Base-by-base conservation (phyloP, 2,113 vertebrate species). In the Gnathonemus echidnorhynchus region DNA sequence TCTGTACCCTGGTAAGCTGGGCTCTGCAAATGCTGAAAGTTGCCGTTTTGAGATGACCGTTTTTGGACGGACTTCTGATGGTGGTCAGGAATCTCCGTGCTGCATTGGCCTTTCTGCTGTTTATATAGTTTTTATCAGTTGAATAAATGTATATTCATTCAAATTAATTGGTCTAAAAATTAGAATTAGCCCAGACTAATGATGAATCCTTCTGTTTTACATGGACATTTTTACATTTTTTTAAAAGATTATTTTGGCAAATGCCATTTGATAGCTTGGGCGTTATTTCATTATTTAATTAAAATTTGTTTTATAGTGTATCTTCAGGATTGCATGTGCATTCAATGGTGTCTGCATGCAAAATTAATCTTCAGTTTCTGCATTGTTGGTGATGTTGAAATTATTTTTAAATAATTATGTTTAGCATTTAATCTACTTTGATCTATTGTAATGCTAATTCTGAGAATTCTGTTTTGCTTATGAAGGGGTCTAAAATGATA, bases 371-470 rank as follows among this genome's bases (percentile, higher is more conserved):
- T 85, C 21, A 46, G 39, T 48, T 46, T 85, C 21, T 46, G 19
- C 24, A 85, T 48, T 85, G 21, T n/a, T 85, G 45, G 21, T 46
- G 3, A 24, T 48, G 83, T 27, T 85, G 83, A 53, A 49, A 35
- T 87, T 56, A 53, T 17, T 80, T 88, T 31, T 9, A 74, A 49
- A 42, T 58, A 52, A 24, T 87, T 50, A 90, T 66, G 45, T 80
- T 46, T 35, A 88, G 15, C 1, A 77, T 77, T 31, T 56, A 24
- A 87, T 45, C 46, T 88, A 77, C 89, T 90, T 90, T 90, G 66
- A 90, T 88, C 49, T 88, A 42, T 90, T 80, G 49, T 90, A 77
- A 53, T 53, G 70, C 35, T 88, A 86, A 87, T 87, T 87, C 27
- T 87, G 86, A 53, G 45, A 56, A 56, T 56, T 56, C 49, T 0